Conservation (phyloP, 1,140 invertebrate genomes). For the Microplitis mediator region DNA sequence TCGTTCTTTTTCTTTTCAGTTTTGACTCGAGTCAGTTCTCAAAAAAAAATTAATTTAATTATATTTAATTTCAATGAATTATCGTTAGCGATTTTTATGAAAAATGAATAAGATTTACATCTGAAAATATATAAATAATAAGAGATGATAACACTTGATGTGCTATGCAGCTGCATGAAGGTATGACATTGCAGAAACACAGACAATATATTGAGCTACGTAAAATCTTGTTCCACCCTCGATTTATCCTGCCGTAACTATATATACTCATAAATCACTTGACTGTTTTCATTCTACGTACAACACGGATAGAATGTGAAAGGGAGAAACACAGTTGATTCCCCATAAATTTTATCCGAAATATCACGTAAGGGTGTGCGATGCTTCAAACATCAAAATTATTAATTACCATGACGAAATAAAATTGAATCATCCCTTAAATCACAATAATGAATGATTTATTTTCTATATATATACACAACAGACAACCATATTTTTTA, state of each 20-base stretch:
- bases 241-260: slow-evolving; percentile 2
- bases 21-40: no score
- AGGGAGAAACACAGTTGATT: slow-evolving; percentile 5
- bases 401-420: slow-evolving; percentile 18
- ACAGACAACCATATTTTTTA: no score
- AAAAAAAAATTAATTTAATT: no score
- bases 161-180: slow-evolving; percentile 10
- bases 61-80: no score
- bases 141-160: neutral
- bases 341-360: slow-evolving; percentile 7
- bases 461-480: neutral
- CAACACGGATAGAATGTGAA: neutral
- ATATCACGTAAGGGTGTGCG: slow-evolving; percentile 5
- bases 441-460: slow-evolving; percentile 9
- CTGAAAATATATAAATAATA: neutral
- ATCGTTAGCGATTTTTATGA: neutral
- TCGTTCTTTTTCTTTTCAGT: no score
- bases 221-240: slow-evolving; percentile 10
- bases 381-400: slow-evolving; percentile 1
- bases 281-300: slow-evolving; percentile 1
- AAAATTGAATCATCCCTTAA: slow-evolving; percentile 16
- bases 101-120: neutral
- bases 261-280: slow-evolving; percentile 10
- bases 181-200: slow-evolving; percentile 19
- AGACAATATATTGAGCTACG: neutral